Evolutionary conservation across 2,797 vertebrate genomes (phyloP).

Genomic region (Macrochelys suwanniensis): DNA sequence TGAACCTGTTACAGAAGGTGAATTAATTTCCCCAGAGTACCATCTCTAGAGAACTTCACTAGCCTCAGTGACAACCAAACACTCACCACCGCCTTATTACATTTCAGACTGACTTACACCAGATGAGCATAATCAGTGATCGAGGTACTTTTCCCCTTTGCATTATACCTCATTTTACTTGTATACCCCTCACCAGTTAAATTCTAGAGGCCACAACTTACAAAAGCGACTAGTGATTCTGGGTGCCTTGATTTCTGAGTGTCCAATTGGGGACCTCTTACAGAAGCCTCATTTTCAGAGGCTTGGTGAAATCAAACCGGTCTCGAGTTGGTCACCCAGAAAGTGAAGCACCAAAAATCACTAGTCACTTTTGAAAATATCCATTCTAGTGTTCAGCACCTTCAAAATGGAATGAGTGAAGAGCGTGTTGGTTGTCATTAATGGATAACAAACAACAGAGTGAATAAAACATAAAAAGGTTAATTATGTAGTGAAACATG

Average conservation of each 20-base stretch:
- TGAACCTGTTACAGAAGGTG: not conserved
- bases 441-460: not conserved
- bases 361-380: not conserved
- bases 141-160: not conserved
- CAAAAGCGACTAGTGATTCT: not conserved
- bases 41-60: not conserved
- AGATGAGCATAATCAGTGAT: not conserved
- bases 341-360: slow-evolving; percentile 2
- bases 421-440: not conserved
- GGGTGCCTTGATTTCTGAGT: not conserved
- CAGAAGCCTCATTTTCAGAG: slow-evolving; percentile 2
- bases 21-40: not conserved
- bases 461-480: slow-evolving; percentile 21
- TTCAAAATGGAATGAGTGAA: not conserved
- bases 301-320: not conserved
- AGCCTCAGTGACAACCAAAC: not conserved
- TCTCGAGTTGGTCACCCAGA: not conserved
- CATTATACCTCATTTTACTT: not conserved
- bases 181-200: not conserved
- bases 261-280: not conserved
- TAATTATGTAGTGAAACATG: slow-evolving; percentile 31
- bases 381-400: not conserved
- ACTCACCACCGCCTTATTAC: not conserved
- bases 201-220: not conserved
- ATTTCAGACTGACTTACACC: not conserved